Percentiles rank a stretch among this genome's conserved stretches.
Conservation (phyloP, 2,888 invertebrate genomes). For the Synergus laeviventris region DNA sequence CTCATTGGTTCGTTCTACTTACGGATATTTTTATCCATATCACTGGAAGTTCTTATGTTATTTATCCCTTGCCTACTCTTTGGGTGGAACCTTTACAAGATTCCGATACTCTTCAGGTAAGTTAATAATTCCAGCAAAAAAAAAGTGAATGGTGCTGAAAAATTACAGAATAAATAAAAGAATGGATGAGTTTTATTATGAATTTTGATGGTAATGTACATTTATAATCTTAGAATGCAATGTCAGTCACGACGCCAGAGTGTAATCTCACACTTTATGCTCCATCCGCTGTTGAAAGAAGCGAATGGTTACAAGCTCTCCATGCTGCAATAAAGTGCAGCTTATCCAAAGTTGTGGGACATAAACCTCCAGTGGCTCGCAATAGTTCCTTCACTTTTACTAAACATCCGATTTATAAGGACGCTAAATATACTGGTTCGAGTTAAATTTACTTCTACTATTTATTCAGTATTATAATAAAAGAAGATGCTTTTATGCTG, state of each 20-base stretch:
- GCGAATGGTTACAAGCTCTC: conserved; percentile 87
- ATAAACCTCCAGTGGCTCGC: conserved; percentile 84
- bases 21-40: conserved; percentile 89
- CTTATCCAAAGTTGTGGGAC: conserved; percentile 80
- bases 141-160: background rate
- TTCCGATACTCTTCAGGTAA: conserved; percentile 79
- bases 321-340: conserved; percentile 85
- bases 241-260: conserved; percentile 87
- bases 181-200: background rate
- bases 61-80: conserved; percentile 84
- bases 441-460: too few species aligned
- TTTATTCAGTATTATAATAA: too few species aligned
- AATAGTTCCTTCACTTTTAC: conserved; percentile 85
- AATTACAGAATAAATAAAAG: background rate
- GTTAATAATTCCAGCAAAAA: conserved; percentile 32
- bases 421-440: conserved; percentile 85
- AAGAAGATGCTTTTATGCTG: too few species aligned
- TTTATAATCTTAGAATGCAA: conserved; percentile 76
- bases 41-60: conserved; percentile 81
- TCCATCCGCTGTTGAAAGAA: conserved; percentile 83
- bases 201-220: conserved; percentile 17
- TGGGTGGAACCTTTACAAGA: conserved; percentile 89
- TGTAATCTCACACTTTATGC: conserved; percentile 84
- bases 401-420: conserved; percentile 84
- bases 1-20: conserved; percentile 88